These are phyloP conservation scores for Hetaerina titia DNA, from an alignment of 2,888 invertebrate species.

Conservation along the genomic window DNA sequence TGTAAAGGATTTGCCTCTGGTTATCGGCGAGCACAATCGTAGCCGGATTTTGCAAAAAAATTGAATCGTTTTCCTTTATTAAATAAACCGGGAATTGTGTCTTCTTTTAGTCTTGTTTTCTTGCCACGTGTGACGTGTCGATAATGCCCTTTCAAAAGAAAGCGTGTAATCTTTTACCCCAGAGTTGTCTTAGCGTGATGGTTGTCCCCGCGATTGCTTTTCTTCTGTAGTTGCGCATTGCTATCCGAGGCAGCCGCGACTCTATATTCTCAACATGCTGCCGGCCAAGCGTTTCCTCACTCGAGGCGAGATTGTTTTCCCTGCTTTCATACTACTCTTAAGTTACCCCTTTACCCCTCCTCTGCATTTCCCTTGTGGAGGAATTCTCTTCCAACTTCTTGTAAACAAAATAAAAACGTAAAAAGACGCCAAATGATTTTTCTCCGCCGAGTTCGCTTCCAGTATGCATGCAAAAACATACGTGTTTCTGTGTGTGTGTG, in stretches of 20 bases:
- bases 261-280: not conserved
- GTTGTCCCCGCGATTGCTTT: not conserved
- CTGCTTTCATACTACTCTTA: not conserved
- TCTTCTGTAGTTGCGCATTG: not conserved
- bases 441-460: not conserved
- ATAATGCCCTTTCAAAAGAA: too few species aligned
- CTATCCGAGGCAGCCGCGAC: not conserved
- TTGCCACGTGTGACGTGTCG: too few species aligned
- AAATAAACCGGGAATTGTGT: too few species aligned
- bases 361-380: not conserved
- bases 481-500: too few species aligned
- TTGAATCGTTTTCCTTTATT: too few species aligned
- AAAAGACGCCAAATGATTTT: conserved; percentile 21
- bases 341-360: not conserved
- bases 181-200: not conserved
- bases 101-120: too few species aligned
- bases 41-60: too few species aligned
- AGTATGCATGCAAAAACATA: not conserved
- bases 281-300: not conserved
- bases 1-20: too few species aligned
- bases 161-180: not conserved
- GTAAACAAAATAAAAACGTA: not conserved
- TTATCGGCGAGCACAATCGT: too few species aligned
- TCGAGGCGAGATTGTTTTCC: not conserved
- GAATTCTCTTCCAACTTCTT: not conserved